Evolutionary conservation across 1,140 invertebrate species (phyloP).

Genomic region (Idris sp.): DNA sequence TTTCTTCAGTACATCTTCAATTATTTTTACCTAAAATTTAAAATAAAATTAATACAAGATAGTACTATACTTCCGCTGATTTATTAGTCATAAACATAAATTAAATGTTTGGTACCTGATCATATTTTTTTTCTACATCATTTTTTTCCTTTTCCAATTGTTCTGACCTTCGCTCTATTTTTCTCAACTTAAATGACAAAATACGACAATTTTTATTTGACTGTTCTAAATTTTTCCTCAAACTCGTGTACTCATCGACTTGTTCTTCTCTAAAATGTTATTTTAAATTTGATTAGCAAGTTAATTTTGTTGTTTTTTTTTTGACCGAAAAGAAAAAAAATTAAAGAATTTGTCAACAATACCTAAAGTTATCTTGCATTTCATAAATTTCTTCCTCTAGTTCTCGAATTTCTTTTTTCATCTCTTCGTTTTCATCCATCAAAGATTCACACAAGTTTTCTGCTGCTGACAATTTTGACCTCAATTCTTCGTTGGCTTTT

Average conservation of each 20-base stretch:
- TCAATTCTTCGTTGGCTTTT: constrained; percentile 83
- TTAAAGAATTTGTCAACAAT: no score
- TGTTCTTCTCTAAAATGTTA: constrained; percentile 92
- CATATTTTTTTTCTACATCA: constrained; percentile 83
- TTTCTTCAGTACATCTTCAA: constrained; percentile 81
- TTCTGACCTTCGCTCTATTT: constrained; percentile 94
- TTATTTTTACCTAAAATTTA: constrained; percentile 79
- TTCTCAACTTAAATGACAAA: constrained; percentile 97
- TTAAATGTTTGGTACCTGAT: constrained; percentile 83
- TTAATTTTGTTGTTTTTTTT: constrained; percentile 1
- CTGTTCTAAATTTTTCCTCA: constrained; percentile 95
- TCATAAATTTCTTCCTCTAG: constrained; percentile 98
- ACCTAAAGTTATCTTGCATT: constrained; percentile 96
- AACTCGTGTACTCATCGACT: constrained; percentile 96
- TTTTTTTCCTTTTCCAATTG: constrained; percentile 91
- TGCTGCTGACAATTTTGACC: constrained; percentile 88
- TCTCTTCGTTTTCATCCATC: constrained; percentile 97
- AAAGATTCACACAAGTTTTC: constrained; percentile 94
- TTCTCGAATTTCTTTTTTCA: constrained; percentile 95
- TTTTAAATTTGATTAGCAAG: constrained; percentile 30
- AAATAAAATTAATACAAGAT: background rate
- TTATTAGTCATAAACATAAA: no score
- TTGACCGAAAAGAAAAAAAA: no score
- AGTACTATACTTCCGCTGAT: no score
- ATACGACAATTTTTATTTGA: constrained; percentile 99